A percentile compares a stretch with the other conserved stretches of the same genome.
Evolutionary conservation across 1,140 invertebrate genomes (phyloP).

Genomic region (Nasonia vitripennis): DNA sequence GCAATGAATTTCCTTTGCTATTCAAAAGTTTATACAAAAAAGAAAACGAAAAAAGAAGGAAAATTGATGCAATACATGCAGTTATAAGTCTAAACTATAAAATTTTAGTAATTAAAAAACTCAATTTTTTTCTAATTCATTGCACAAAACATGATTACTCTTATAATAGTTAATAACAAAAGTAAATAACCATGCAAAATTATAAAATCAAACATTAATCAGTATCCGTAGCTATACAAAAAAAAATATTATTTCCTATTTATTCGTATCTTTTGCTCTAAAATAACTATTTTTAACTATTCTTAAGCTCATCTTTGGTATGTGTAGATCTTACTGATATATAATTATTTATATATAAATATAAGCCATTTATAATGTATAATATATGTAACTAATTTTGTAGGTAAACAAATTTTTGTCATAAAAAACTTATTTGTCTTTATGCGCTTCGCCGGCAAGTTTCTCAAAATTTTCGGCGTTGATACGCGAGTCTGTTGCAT

Average conservation of each 20-base stretch:
- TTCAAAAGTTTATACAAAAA: neutral
- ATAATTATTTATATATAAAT: neutral
- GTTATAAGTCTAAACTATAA: too few species aligned
- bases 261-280: neutral
- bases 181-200: neutral
- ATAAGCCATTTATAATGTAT: neutral
- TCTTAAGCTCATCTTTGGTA: neutral
- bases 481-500: neutral
- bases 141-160: neutral
- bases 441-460: neutral
- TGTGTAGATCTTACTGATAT: neutral
- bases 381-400: neutral
- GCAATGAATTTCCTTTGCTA: neutral
- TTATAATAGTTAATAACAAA: neutral
- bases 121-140: neutral
- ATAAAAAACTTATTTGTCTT: neutral
- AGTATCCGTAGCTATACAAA: neutral
- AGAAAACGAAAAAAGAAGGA: neutral
- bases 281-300: neutral
- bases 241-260: neutral
- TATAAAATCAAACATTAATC: neutral
- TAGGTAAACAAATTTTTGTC: neutral
- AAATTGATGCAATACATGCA: neutral
- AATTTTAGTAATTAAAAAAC: neutral
- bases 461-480: neutral